A percentile compares a stretch with the other conserved stretches of the same genome.
These are phyloP conservation scores for Melipona bicolor DNA, from an alignment of 2,888 invertebrate genomes.

Conservation along the genomic window DNA sequence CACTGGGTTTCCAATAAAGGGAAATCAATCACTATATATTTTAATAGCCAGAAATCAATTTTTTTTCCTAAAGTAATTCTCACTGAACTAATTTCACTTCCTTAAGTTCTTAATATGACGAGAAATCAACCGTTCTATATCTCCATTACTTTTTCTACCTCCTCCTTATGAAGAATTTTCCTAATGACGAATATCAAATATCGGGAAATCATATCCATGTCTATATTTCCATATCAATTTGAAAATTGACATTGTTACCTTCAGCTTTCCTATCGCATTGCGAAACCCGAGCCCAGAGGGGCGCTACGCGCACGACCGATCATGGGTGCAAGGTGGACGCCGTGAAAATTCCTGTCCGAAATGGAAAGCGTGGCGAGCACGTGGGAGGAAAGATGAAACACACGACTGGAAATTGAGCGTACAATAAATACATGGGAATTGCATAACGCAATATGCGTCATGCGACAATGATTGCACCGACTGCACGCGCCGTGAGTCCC, in stretches of 20 bases:
- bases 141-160: neutral
- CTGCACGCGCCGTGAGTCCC: constrained; percentile 38
- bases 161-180: neutral
- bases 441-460: constrained; percentile 70
- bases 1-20: neutral
- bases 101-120: neutral
- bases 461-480: constrained; percentile 61
- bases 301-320: constrained; percentile 1
- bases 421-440: constrained; percentile 68
- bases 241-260: constrained; percentile 58
- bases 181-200: constrained; percentile 41
- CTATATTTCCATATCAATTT: constrained; percentile 40
- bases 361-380: constrained; percentile 43
- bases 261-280: constrained; percentile 61
- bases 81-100: neutral
- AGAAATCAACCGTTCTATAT: neutral
- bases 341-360: constrained; percentile 31
- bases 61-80: too few relatives aligned
- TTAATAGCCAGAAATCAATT: too few relatives aligned
- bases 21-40: neutral
- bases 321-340: constrained; percentile 25
- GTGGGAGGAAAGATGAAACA: constrained; percentile 55
- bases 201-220: constrained; percentile 33
- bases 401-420: constrained; percentile 52
- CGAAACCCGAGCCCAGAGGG: constrained; percentile 53